Conservation (phyloP, 2,797 vertebrate species). For the Lutra lutra region DNA sequence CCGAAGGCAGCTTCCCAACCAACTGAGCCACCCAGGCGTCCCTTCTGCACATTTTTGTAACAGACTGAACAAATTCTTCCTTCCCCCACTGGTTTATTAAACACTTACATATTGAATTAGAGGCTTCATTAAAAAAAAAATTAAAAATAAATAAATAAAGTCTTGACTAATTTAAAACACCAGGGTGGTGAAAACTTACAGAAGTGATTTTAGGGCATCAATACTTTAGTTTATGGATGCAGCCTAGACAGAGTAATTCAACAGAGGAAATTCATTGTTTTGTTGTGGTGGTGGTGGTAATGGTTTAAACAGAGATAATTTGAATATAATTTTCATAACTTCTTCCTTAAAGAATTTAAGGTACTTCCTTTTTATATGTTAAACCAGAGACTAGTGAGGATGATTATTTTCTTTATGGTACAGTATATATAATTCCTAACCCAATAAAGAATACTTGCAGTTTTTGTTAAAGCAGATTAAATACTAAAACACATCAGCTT, state of each 20-base stretch:
- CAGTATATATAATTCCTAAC: background rate
- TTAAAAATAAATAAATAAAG: too few species aligned
- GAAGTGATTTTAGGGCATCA: background rate
- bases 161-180: background rate
- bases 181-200: background rate
- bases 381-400: background rate
- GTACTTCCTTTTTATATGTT: background rate
- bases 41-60: background rate
- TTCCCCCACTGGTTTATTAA: background rate
- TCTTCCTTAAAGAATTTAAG: background rate
- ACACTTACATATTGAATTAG: background rate
- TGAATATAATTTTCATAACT: background rate
- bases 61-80: background rate
- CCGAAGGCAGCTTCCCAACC: too few species aligned
- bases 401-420: background rate
- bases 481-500: background rate
- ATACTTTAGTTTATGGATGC: background rate
- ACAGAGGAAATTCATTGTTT: background rate
- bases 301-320: background rate
- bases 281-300: background rate
- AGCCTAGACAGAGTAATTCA: background rate
- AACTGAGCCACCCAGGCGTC: too few species aligned
- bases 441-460: background rate
- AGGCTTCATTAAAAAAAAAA: background rate
- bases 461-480: background rate